phyloP scores from a whole-genome alignment of 2,113 vertebrate species.

The Tympanuchus pallidicinctus region DNA sequence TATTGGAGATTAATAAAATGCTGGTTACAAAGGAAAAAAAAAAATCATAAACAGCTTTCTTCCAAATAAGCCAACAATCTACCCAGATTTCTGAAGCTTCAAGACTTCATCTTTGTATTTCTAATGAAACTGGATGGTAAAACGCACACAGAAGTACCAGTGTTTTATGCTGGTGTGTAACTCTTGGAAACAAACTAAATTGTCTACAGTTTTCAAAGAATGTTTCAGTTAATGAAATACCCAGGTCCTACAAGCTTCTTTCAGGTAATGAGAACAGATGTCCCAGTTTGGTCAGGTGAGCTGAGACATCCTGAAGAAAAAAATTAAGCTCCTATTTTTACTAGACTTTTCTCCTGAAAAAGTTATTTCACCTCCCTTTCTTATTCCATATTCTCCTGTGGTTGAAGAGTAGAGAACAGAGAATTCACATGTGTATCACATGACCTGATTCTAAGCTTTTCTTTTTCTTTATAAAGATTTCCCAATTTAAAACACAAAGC shows the following conservation, averaged over 20 bases:
- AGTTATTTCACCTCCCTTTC: neutral
- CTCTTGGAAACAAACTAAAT: neutral
- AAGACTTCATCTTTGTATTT: neutral
- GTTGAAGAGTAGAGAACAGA: neutral
- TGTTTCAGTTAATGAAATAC: neutral
- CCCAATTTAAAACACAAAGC: neutral
- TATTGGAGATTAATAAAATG: neutral
- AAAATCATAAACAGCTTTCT: neutral
- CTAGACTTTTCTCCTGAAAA: neutral
- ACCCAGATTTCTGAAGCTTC: neutral
- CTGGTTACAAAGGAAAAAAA: neutral
- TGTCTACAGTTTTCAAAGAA: neutral
- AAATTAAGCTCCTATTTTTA: neutral
- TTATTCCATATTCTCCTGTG: neutral
- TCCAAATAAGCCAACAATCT: neutral
- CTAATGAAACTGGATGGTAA: neutral
- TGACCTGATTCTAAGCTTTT: neutral
- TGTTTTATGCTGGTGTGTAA: neutral
- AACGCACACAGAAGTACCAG: neutral
- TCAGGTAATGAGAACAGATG: neutral
- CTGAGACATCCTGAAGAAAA: neutral
- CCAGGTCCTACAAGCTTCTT: accelerated
- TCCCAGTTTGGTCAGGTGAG: neutral
- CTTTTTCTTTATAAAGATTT: neutral
- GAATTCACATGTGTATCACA: neutral